These are phyloP conservation scores for Caerostris darwini DNA, from an alignment of 1,140 invertebrate genomes.

Conservation along the genomic window DNA sequence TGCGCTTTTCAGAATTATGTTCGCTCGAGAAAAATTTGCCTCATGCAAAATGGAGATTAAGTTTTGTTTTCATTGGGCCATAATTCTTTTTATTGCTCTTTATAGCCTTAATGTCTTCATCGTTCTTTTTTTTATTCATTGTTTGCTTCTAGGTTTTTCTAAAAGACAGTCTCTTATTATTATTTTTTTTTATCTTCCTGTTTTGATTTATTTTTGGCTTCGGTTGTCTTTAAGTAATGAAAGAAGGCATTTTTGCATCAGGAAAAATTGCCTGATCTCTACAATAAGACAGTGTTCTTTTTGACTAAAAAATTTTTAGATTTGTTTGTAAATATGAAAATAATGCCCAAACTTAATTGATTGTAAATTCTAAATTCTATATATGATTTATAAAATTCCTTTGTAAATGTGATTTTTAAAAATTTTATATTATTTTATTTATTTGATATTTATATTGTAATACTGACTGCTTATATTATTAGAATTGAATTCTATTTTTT, in stretches of 20 bases:
- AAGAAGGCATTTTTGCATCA: not conserved
- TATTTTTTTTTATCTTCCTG: not conserved
- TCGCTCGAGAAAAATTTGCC: slow-evolving; percentile 26
- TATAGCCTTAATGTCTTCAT: slow-evolving; percentile 74
- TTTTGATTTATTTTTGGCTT: slow-evolving; percentile 13
- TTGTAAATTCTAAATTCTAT: too few relatives aligned
- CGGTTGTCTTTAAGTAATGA: not conserved
- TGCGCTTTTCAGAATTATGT: slow-evolving; percentile 59
- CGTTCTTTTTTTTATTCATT: not conserved
- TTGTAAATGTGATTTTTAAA: too few relatives aligned
- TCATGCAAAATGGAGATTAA: slow-evolving; percentile 75
- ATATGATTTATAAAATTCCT: too few relatives aligned
- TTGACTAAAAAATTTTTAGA: not conserved
- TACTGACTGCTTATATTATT: too few relatives aligned
- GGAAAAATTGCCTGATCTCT: not conserved
- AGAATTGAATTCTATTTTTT: too few relatives aligned
- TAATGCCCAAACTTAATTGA: too few relatives aligned
- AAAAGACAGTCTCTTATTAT: too few relatives aligned
- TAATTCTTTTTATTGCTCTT: slow-evolving; percentile 74
- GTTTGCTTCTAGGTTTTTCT: not conserved
- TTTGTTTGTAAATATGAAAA: too few relatives aligned
- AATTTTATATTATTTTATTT: too few relatives aligned
- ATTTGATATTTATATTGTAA: too few relatives aligned
- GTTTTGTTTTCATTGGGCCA: slow-evolving; percentile 73
- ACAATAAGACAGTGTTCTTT: not conserved